Base-by-base conservation (phyloP, 2,797 vertebrate species). In the Karalla daura region DNA sequence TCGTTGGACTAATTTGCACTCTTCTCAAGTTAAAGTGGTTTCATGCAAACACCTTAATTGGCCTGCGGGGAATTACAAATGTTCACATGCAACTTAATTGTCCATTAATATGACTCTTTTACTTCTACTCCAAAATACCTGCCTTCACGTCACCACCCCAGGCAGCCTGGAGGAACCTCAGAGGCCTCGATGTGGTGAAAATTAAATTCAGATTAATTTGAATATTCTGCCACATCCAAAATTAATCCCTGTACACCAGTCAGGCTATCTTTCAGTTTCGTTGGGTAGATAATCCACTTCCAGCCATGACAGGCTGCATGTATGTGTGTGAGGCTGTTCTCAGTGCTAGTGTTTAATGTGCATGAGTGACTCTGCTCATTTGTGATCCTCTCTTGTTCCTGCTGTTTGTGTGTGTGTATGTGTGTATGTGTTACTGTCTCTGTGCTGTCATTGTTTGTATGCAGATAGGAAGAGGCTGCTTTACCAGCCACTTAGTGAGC, bases 91-190 rank as follows among this genome's bases (percentile, higher is more conserved):
- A 60, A 66, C 54, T 40, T 76, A 76, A 79, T 84, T 77, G 74
- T 71, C 49, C 58, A 67, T 76, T 85, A 76, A 77, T 54, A 37
- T 63, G 74, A 80, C 76, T 82, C 71, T 70, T 83, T 72, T 71
- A 80, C 70, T 81, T 76, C 78, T 64, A 72, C 73, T 77, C 66
- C 65, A 86, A 81, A 78, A 71, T 52, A 75, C 80, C 69, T 76
- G 63, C 74, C 62, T 73, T 76, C 53, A 52, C 46, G 54, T 83
- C 63, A 44, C 15, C 40, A 64, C 60, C 74, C 52, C 10, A 35
- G 61, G 63, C 74, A 49, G 50, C 66, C 75, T 46, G 3, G 49
- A 70, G 66, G 66, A 80, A 56, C 70, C 51, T 44, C 65, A 39
- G 56, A 49, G 70, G 51, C 63, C 67, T 68, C 11, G 20, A 60